These are phyloP conservation scores for Micrasema longulum DNA, from an alignment of 1,140 invertebrate species.

Conservation along the genomic window DNA sequence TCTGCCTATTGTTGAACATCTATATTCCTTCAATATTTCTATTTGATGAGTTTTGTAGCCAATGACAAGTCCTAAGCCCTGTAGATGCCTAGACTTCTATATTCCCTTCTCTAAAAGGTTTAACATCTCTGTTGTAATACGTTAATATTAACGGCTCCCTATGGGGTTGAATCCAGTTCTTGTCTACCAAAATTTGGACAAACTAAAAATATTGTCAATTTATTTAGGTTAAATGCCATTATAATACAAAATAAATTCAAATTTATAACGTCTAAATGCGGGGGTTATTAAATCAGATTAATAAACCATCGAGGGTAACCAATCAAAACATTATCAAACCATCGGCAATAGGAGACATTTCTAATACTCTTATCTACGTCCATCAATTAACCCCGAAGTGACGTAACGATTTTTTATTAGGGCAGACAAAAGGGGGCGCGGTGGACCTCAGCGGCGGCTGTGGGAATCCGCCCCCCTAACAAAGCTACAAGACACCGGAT, in stretches of 20 bases:
- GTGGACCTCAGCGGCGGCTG: slow-evolving; percentile 2
- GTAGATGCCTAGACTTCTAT: no score
- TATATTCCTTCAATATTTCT: no score
- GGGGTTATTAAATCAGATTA: slow-evolving; percentile 18
- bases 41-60: background rate
- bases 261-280: background rate
- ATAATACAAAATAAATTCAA: background rate
- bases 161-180: no score
- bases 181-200: no score
- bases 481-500: slow-evolving; percentile 5
- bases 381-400: slow-evolving; percentile 33
- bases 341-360: background rate
- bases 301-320: slow-evolving; percentile 24
- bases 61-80: no score
- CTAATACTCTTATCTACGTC: slow-evolving; percentile 6
- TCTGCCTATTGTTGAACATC: no score
- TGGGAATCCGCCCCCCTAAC: slow-evolving; percentile 25
- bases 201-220: background rate
- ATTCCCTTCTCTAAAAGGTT: no score
- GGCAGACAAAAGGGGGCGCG: no score
- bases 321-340: slow-evolving; percentile 48
- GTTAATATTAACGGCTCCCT: no score
- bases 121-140: no score
- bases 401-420: slow-evolving; percentile 41
- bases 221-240: background rate